Evolutionary conservation across 2,797 vertebrate genomes (phyloP).

Genomic region (Galagoides demidoff): DNA sequence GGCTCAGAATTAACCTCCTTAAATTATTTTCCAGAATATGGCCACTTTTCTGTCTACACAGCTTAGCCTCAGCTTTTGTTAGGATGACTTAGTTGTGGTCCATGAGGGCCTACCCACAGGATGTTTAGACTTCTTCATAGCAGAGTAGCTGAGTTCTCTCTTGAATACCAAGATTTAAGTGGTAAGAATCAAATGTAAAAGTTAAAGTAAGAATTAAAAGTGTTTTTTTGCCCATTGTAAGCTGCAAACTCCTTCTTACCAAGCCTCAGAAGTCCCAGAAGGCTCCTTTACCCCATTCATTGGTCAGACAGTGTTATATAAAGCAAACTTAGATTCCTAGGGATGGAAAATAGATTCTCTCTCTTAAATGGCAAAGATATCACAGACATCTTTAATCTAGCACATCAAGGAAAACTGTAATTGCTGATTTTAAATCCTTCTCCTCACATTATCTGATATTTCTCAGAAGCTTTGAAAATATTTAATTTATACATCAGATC

Average conservation of each 20-base stretch:
- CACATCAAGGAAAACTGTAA: constrained; percentile 12
- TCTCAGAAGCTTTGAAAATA: constrained; percentile 73
- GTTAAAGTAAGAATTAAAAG: neutral
- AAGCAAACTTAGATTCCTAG: neutral
- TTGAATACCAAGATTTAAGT: neutral
- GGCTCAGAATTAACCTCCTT: no score
- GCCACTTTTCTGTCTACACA: no score
- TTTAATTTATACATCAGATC: constrained; percentile 74
- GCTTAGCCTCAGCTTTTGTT: neutral
- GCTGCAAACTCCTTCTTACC: neutral
- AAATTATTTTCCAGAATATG: no score
- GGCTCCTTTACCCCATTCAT: neutral
- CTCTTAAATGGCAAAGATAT: neutral
- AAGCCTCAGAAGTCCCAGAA: neutral
- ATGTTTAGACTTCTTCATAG: neutral
- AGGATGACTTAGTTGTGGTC: neutral
- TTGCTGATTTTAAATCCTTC: constrained; percentile 71
- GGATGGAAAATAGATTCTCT: neutral
- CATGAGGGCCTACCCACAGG: neutral
- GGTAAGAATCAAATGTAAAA: neutral
- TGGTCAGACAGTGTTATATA: neutral
- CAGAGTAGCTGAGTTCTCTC: neutral
- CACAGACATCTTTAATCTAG: neutral
- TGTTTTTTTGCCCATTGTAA: neutral
- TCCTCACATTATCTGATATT: constrained; percentile 72